Base-by-base conservation (phyloP, 1,140 invertebrate genomes). In the Orius insidiosus region DNA sequence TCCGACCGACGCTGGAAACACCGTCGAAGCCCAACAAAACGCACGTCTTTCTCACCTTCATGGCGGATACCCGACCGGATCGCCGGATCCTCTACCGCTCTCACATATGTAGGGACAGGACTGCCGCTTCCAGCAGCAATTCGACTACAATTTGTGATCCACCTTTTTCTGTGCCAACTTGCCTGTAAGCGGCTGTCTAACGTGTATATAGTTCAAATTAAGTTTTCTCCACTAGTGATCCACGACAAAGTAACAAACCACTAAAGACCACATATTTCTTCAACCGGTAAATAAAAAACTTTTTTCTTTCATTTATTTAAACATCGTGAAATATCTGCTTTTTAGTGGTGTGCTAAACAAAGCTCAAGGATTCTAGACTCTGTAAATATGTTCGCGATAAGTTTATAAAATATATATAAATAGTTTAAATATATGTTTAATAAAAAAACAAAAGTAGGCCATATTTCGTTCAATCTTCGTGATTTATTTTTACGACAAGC, bases 1-100 rank as follows among this genome's bases (percentile, higher is more conserved):
- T 57, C 80, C 80, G 0, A 64, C 65, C 6, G 62, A 63, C 18
- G 64, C 62, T 3, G 24, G 24, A 24, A 34, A 32, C 14, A 36
- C 35, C 2, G 56, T 59, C 53, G 54, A 65, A 59, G 57, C 73
- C 57, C 62, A 68, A 56, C 52, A 45, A 13, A 44, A 45, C 34
- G 38, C 39, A 56, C 41, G 50, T 30, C 40, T 53, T 10, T 50
- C 52, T 24, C 48, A 45, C 36, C 35, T 52, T 42, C 47, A 48
- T 33, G 14, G 37, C 41, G 46, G 51, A 13, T 50, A 53, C 46
- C 37, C 44, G 16, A 36, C 45, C 14, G 48, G 19, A 2, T 52
- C 52, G 7, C 52, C 54, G 5, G 54, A 56, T 30, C 45, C 50
- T 9, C 51, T 53, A 46, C 53, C 53, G 2, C 46, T 56, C 37